Base-by-base conservation (phyloP, 2,113 vertebrate species). In the Suncus etruscus region DNA sequence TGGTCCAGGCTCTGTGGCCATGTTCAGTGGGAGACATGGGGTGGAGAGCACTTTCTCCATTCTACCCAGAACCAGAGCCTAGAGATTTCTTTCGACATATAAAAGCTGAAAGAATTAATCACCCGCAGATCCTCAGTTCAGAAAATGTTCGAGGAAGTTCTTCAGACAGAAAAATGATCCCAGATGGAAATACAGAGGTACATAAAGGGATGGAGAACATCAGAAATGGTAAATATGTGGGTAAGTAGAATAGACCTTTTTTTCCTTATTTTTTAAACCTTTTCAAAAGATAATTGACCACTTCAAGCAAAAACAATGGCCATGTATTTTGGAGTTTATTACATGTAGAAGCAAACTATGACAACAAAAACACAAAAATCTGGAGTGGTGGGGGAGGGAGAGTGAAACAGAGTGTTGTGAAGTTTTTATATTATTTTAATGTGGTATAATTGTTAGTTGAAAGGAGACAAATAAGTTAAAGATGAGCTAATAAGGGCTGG, bases 91-190 rank as follows among this genome's bases (percentile, higher is more conserved):
- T 74, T 68, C n/a, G 47, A 77, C 32, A 78, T 31, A 77, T 5
- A 25, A 89, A 80, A 88, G 45, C 51, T 85, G 69, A 85, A 66
- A 93, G 66, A 82, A 89, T 72, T 78, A 66, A 74, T 83, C 58
- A 29, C 25, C 76, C 66, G 65, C 76, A 91, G 32, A 93, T 63
- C 65, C 66, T 82, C 86, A 61, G 81, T 24, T 78, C 11, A 68
- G 79, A 66, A 84, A 76, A 80, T 32, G 25, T 85, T 65, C 45
- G 24, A 91, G 24, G 84, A 80, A 75, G 50, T 80, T 31, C 63
- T 91, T 61, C 77, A 81, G 80, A 79, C 84, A 85, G 75, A 54
- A 85, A 90, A 91, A 31, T 85, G 24, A 70, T 84, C 51, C 83
- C 78, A 90, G 48, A 83, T 69, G 83, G 79, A 83, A 90, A 92